Evolutionary conservation across 2,113 vertebrate species (phyloP).

Genomic region (Paradisaea rubra): DNA sequence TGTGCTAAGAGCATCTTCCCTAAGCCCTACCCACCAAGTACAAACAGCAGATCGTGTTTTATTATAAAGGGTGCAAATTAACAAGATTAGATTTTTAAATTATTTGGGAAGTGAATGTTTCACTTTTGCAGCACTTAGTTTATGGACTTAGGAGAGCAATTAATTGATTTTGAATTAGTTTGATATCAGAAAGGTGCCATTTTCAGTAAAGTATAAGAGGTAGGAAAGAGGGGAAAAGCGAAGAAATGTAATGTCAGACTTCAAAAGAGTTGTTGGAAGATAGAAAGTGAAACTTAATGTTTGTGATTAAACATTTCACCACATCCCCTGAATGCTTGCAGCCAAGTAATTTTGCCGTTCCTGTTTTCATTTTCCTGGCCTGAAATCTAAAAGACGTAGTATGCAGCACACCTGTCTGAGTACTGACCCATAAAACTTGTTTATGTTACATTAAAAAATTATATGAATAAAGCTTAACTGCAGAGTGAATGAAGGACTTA

Average conservation of each 20-base stretch:
- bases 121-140: neutral
- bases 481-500: slow-evolving; percentile 32
- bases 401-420: slow-evolving; percentile 29
- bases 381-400: neutral
- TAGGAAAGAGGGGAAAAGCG: neutral
- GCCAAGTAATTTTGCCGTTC: neutral
- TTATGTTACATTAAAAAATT: slow-evolving; percentile 52
- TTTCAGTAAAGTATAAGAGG: neutral
- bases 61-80: neutral
- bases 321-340: neutral
- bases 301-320: neutral
- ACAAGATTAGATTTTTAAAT: neutral
- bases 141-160: neutral
- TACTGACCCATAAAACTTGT: slow-evolving; percentile 55
- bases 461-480: slow-evolving; percentile 40
- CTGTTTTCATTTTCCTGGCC: neutral
- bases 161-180: neutral
- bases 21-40: neutral
- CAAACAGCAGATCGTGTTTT: neutral
- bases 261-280: neutral
- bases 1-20: neutral
- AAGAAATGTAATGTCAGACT: neutral
- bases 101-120: neutral
- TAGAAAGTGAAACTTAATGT: neutral
- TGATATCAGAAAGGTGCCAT: neutral